Percentiles rank a stretch among this genome's conserved stretches.
Evolutionary conservation across 2,888 invertebrate genomes (phyloP).

Genomic region (Acanthosepion lycidas): DNA sequence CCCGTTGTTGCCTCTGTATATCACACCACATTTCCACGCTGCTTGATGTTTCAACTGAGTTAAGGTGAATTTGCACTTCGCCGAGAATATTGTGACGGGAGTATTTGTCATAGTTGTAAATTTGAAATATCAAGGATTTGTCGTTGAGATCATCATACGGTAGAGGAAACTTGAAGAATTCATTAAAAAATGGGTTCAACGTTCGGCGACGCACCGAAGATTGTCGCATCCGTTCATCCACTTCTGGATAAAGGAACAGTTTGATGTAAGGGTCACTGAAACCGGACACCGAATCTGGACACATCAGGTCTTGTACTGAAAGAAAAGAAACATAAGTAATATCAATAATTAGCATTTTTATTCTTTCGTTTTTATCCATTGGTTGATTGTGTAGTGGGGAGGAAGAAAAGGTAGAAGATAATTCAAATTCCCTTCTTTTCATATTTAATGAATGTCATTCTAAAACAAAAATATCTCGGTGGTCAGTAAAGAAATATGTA

Average conservation of each 20-base stretch:
- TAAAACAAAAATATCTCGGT: too few relatives aligned
- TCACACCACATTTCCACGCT: constrained; percentile 91
- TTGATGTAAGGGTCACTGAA: constrained; percentile 93
- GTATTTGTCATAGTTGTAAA: constrained; percentile 82
- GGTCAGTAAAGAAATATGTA: too few relatives aligned
- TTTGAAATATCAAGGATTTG: constrained; percentile 82
- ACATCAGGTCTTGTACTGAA: constrained; percentile 83
- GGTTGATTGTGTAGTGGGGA: not conserved
- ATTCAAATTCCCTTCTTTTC: too few relatives aligned
- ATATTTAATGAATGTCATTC: too few relatives aligned
- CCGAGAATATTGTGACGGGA: constrained; percentile 92
- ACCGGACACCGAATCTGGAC: constrained; percentile 82
- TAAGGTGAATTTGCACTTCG: constrained; percentile 85
- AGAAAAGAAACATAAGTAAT: constrained; percentile 41
- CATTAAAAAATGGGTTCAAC: constrained; percentile 90
- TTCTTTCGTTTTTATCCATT: not conserved
- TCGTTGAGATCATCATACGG: constrained; percentile 89
- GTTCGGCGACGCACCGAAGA: constrained; percentile 89
- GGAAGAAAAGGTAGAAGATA: not conserved
- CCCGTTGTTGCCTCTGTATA: constrained; percentile 85
- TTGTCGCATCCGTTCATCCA: constrained; percentile 88
- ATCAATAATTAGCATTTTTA: not conserved
- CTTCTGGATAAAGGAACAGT: constrained; percentile 85
- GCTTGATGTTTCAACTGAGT: constrained; percentile 85
- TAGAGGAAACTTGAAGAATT: constrained; percentile 93